phyloP scores from a whole-genome alignment of 1,140 invertebrate species.

The Drosophila pseudoananassae region DNA sequence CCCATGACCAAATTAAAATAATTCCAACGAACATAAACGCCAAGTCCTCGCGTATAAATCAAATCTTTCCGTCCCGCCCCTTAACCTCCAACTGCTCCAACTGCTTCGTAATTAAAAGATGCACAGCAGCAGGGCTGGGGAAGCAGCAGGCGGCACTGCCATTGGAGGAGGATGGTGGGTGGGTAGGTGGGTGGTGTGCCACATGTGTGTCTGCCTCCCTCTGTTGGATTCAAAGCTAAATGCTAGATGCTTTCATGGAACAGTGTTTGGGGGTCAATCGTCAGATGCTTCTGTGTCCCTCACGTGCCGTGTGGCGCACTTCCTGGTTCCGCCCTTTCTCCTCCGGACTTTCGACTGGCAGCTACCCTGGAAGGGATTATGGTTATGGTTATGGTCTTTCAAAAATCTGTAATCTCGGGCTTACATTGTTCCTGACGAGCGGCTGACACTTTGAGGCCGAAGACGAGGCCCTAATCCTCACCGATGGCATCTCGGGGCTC shows the following conservation, averaged over 20 bases:
- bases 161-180: neutral
- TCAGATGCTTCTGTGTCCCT: no score
- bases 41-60: conserved; percentile 70
- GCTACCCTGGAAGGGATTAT: neutral
- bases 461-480: no score
- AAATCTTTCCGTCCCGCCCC: conserved; percentile 47
- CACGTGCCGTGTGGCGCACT: conserved; percentile 70
- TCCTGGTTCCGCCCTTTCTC: conserved; percentile 49
- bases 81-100: neutral
- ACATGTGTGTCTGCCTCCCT: conserved; percentile 43
- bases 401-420: no score
- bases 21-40: conserved; percentile 74
- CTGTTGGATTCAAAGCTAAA: no score
- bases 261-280: neutral
- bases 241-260: no score
- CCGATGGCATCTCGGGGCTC: conserved; percentile 6
- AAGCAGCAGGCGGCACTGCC: conserved; percentile 20
- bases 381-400: no score
- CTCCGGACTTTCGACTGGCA: neutral
- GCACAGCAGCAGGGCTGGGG: conserved; percentile 27
- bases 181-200: conserved; percentile 12
- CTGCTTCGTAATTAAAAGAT: conserved; percentile 52
- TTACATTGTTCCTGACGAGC: no score
- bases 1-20: conserved; percentile 62
- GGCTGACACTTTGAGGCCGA: neutral